Percentiles rank a stretch among this genome's conserved stretches.
Evolutionary conservation across 1,140 invertebrate species (phyloP).

Genomic region (Aphaenogaster rudis): DNA sequence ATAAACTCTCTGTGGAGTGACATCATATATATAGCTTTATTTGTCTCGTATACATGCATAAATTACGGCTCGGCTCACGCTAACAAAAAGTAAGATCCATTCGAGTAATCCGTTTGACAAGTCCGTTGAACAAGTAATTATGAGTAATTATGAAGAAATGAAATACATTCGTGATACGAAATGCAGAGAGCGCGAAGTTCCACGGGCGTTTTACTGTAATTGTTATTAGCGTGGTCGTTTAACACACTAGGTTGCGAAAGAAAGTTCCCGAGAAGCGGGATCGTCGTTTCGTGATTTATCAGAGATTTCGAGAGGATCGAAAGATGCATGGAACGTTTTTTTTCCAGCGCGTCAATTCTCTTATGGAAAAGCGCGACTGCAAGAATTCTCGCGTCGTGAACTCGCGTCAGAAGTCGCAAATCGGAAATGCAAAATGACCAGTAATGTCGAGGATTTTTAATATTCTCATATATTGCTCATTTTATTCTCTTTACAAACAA

Average conservation of each 20-base stretch:
- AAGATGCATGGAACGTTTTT: not conserved
- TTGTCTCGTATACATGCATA: constrained; percentile 38
- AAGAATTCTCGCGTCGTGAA: constrained; percentile 21
- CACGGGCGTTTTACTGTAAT: not conserved
- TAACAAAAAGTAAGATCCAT: not conserved
- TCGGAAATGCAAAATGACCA: constrained; percentile 13
- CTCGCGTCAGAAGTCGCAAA: not conserved
- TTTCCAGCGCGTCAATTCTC: not conserved
- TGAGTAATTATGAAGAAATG: not conserved
- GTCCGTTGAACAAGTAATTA: not conserved
- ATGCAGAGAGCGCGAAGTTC: not conserved
- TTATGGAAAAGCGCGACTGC: constrained; percentile 6
- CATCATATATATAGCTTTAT: constrained; percentile 33
- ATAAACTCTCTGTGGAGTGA: constrained; percentile 25
- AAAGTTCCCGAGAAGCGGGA: not conserved
- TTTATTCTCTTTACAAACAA: constrained; percentile 18
- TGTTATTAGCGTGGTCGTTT: not conserved
- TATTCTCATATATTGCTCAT: not conserved
- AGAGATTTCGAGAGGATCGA: not conserved
- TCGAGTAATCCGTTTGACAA: not conserved
- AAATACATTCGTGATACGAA: not conserved
- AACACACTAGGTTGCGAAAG: not conserved
- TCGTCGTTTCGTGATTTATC: not conserved
- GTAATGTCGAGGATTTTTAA: not conserved
- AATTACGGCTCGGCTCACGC: not conserved